Conservation (phyloP, 2,113 vertebrate genomes). For the Xerus inauris region DNA sequence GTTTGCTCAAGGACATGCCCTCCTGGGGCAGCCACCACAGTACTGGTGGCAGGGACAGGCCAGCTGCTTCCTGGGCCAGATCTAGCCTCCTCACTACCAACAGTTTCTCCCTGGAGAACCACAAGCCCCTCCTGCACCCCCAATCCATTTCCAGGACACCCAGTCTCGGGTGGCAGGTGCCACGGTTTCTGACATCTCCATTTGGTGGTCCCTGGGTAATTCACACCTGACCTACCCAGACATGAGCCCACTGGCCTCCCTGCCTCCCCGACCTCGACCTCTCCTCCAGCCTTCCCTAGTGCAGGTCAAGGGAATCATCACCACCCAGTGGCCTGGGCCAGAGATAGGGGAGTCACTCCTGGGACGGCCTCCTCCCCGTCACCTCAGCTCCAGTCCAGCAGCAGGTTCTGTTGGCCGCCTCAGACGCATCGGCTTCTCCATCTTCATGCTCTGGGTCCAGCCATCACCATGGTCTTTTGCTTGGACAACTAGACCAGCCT, state of each 20-base stretch:
- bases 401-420: neutral
- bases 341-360: neutral
- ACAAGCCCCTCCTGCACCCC: too few relatives aligned
- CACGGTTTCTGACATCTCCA: neutral
- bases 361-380: too few relatives aligned
- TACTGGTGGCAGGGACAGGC: neutral
- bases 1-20: neutral
- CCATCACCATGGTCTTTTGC: neutral
- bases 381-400: accelerated
- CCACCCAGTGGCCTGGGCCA: too few relatives aligned
- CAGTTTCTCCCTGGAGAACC: accelerated
- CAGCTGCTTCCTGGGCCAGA: neutral
- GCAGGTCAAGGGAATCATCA: accelerated
- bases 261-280: neutral
- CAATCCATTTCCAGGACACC: neutral
- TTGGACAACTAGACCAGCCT: too few relatives aligned
- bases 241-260: accelerated
- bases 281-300: neutral
- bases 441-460: neutral
- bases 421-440: neutral
- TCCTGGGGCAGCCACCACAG: neutral
- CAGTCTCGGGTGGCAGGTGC: too few relatives aligned
- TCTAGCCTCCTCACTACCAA: too few relatives aligned
- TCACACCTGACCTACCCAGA: too few relatives aligned
- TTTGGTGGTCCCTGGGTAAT: neutral